Percentiles rank a stretch among this genome's conserved stretches.
Conservation (phyloP, 1,140 invertebrate genomes). For the Drosophila ogumai region DNA sequence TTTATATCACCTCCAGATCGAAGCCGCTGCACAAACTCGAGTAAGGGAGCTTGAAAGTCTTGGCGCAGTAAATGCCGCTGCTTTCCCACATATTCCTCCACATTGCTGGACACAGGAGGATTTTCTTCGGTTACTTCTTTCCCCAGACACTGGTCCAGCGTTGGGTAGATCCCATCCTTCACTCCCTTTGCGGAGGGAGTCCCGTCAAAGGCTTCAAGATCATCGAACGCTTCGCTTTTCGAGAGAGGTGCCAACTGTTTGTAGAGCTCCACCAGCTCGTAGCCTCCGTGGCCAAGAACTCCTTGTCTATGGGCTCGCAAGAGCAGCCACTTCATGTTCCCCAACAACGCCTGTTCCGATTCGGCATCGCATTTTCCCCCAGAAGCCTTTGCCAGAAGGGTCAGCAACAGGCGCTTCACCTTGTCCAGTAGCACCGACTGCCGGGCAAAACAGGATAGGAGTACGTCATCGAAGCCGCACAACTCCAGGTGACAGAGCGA, state of each 20-base stretch:
- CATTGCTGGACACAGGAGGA: slow-evolving; percentile 2
- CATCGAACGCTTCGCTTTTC: slow-evolving; percentile 19
- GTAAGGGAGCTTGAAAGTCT: slow-evolving; percentile 89
- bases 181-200: slow-evolving; percentile 1
- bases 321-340: slow-evolving; percentile 53
- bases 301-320: slow-evolving; percentile 53
- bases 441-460: slow-evolving; percentile 46
- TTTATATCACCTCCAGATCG: slow-evolving; percentile 66
- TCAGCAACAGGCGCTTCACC: slow-evolving; percentile 26
- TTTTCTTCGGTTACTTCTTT: not conserved
- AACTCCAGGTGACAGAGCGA: slow-evolving; percentile 85
- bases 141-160: slow-evolving; percentile 50
- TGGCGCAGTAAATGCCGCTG: slow-evolving; percentile 91
- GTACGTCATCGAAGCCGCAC: slow-evolving; percentile 75
- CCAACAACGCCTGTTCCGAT: slow-evolving; percentile 37
- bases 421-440: slow-evolving; percentile 42
- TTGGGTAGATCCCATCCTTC: slow-evolving; percentile 69
- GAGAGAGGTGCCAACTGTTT: slow-evolving; percentile 41
- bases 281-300: slow-evolving; percentile 15
- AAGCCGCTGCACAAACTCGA: slow-evolving; percentile 76
- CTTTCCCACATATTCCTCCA: slow-evolving; percentile 90
- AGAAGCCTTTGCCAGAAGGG: slow-evolving; percentile 15
- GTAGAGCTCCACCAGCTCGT: slow-evolving; percentile 49
- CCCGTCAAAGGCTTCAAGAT: slow-evolving; percentile 18
- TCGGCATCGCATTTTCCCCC: slow-evolving; percentile 39